These are phyloP conservation scores for Glareola pratincola DNA, from an alignment of 2,113 vertebrate species.

Conservation along the genomic window DNA sequence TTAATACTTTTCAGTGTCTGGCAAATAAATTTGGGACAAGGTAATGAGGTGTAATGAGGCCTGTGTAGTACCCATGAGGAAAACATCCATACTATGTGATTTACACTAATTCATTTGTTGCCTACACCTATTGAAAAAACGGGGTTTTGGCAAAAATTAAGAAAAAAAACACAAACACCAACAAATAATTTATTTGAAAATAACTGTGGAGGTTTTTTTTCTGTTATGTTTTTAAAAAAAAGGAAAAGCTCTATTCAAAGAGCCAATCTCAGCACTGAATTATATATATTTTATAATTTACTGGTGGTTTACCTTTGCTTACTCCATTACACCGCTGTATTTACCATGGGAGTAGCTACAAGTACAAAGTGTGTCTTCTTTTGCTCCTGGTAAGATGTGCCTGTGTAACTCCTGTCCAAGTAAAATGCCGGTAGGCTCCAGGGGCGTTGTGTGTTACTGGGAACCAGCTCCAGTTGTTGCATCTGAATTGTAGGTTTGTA, in stretches of 20 bases:
- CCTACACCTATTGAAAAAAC: not conserved
- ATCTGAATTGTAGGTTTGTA: not conserved
- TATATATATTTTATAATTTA: not conserved
- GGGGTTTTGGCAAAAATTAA: not conserved
- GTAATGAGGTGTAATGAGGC: not conserved
- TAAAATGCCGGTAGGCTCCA: constrained; percentile 48
- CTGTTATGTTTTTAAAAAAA: not conserved
- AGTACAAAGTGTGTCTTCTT: not conserved
- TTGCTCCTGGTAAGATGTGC: not conserved
- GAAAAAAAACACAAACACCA: not conserved
- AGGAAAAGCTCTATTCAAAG: not conserved
- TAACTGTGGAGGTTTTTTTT: not conserved
- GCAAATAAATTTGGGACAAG: not conserved
- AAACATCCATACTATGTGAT: not conserved
- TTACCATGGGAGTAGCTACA: not conserved
- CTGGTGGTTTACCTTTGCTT: not conserved
- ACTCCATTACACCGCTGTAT: not conserved
- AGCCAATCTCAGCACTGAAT: not conserved
- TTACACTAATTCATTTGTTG: not conserved
- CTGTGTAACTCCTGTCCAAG: constrained; percentile 18
- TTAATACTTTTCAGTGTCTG: not conserved
- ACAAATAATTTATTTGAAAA: not conserved
- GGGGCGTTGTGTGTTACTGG: not conserved
- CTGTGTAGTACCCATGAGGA: not conserved
- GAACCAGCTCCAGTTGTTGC: not conserved